Percentiles rank a stretch among this genome's conserved stretches.
These are phyloP conservation scores for Macrochelys suwanniensis DNA, from an alignment of 2,797 vertebrate species.

Conservation along the genomic window DNA sequence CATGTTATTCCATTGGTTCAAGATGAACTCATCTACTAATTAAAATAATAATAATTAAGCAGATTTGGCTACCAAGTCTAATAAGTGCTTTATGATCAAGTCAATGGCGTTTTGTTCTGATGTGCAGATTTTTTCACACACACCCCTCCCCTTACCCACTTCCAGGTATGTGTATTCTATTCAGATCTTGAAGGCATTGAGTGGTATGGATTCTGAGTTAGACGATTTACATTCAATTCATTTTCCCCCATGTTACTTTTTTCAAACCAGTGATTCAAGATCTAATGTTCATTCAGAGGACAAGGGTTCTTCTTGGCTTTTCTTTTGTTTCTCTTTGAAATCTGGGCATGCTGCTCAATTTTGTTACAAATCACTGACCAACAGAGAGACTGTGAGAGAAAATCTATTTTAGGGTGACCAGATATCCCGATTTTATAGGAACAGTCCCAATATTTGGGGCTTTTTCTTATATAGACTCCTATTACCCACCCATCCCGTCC, in stretches of 20 bases:
- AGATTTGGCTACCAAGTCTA: slow-evolving; percentile 16
- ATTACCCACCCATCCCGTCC: no score
- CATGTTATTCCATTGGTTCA: background rate
- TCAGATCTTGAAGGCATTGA: slow-evolving; percentile 61
- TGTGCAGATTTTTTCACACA: slow-evolving; percentile 17
- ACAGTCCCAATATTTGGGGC: no score
- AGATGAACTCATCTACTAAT: slow-evolving; percentile 39
- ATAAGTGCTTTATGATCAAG: slow-evolving; percentile 20
- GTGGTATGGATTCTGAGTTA: slow-evolving; percentile 59
- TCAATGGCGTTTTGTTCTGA: slow-evolving; percentile 27
- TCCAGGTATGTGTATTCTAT: slow-evolving; percentile 59
- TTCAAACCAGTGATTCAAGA: slow-evolving; percentile 67
- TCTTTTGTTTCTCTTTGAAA: slow-evolving; percentile 30
- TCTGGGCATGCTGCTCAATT: slow-evolving; percentile 26
- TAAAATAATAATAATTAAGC: slow-evolving; percentile 64
- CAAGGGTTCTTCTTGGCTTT: background rate
- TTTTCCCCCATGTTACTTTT: slow-evolving; percentile 49
- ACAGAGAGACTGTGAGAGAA: slow-evolving; percentile 27
- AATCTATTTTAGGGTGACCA: background rate
- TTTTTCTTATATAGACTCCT: no score
- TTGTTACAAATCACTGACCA: slow-evolving; percentile 3
- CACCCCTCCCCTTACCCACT: background rate
- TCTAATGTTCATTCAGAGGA: slow-evolving; percentile 65
- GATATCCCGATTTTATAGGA: no score
- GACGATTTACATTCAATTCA: slow-evolving; percentile 74